These are phyloP conservation scores for Notamacropus eugenii DNA, from an alignment of 2,797 vertebrate species.

Conservation along the genomic window DNA sequence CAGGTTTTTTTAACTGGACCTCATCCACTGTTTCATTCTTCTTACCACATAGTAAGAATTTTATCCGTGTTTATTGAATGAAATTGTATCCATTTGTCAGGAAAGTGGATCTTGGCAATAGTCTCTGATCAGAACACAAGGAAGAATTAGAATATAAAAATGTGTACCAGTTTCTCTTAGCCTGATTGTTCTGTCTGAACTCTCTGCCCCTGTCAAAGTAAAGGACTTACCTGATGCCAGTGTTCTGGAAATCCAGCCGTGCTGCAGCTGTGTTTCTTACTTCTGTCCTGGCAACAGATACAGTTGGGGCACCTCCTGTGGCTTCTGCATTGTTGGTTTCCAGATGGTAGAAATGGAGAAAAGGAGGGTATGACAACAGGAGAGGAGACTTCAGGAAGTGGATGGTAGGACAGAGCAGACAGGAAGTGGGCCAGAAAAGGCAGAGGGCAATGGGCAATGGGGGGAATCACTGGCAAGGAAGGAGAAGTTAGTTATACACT, in stretches of 20 bases:
- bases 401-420: conserved; percentile 72
- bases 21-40: background rate
- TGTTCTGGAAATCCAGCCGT: conserved; percentile 67
- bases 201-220: conserved; percentile 76
- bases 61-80: conserved; percentile 15
- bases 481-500: background rate
- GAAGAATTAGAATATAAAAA: conserved; percentile 18
- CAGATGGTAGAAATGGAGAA: conserved; percentile 75
- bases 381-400: conserved; percentile 65
- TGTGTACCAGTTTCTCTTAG: conserved; percentile 11
- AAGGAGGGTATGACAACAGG: conserved; percentile 68
- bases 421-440: conserved; percentile 53
- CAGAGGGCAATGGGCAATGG: background rate
- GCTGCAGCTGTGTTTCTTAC: conserved; percentile 74
- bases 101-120: background rate
- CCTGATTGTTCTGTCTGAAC: conserved; percentile 70
- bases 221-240: conserved; percentile 72
- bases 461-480: background rate
- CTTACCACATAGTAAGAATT: background rate
- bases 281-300: conserved; percentile 73
- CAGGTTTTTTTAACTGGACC: background rate
- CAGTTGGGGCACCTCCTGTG: conserved; percentile 71
- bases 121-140: background rate
- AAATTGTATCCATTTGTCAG: background rate
- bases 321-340: conserved; percentile 68